These are phyloP conservation scores for Mantis religiosa DNA, from an alignment of 2,888 invertebrate species.

Conservation along the genomic window DNA sequence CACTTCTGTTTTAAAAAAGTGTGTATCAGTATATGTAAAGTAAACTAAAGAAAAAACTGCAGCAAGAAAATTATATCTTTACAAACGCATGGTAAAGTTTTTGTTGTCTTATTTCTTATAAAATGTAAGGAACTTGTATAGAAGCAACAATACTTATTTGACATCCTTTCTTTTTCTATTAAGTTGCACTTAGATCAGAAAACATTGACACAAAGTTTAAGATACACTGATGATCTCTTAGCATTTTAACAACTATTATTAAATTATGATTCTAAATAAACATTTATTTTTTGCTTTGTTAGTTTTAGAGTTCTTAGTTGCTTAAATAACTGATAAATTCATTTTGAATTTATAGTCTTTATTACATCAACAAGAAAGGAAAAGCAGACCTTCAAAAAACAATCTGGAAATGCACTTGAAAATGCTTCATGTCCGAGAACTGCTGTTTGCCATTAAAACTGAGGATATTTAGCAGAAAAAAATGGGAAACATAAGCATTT, in stretches of 20 bases:
- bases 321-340: too few species aligned
- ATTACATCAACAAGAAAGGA: background rate
- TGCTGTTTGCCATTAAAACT: background rate
- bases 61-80: background rate
- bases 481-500: too few species aligned
- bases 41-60: background rate
- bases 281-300: too few species aligned
- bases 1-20: background rate
- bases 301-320: too few species aligned
- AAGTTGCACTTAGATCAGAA: background rate
- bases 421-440: background rate
- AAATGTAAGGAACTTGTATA: background rate
- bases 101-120: background rate
- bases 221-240: background rate
- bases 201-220: background rate
- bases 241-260: background rate
- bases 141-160: background rate
- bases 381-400: too few species aligned
- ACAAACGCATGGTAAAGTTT: background rate
- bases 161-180: background rate
- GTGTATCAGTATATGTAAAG: background rate
- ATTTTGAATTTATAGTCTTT: background rate
- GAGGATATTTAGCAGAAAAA: background rate
- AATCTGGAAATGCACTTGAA: background rate
- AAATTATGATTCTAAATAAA: background rate